Evolutionary conservation across 2,113 vertebrate species (phyloP).

Genomic region (Bothrops jararaca): DNA sequence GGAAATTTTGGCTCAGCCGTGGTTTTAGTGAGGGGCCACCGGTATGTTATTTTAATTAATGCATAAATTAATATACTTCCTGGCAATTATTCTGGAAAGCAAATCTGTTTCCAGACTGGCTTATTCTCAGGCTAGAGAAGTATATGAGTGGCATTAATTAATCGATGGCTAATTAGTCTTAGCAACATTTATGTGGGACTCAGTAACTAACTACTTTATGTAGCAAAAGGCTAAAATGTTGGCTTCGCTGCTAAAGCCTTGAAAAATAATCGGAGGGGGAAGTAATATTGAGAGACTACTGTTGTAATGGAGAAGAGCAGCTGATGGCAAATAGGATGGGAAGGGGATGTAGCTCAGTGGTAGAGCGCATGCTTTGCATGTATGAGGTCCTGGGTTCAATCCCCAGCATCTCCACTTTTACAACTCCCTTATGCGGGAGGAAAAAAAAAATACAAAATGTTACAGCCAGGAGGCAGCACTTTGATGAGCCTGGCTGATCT

Average conservation of each 20-base stretch:
- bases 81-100: not conserved
- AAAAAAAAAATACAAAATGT: not conserved
- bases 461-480: not conserved
- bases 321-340: rapidly evolving
- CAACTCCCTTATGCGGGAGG: not conserved
- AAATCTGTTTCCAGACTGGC: not conserved
- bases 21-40: no score
- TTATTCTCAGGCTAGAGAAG: not conserved
- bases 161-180: not conserved
- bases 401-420: not conserved
- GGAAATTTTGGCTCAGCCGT: no score
- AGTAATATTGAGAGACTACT: no score
- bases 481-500: not conserved
- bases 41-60: not conserved
- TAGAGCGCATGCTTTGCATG: conserved; percentile 10
- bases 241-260: not conserved
- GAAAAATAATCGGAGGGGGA: not conserved
- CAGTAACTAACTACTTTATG: not conserved
- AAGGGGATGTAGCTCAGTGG: conserved; percentile 11
- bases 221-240: not conserved
- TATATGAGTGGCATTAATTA: not conserved
- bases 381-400: conserved; percentile 13
- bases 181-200: not conserved
- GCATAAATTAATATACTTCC: not conserved
- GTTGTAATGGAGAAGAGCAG: not conserved